phyloP scores from a whole-genome alignment of 2,888 invertebrate genomes.

The Caenorhabditis japonica region DNA sequence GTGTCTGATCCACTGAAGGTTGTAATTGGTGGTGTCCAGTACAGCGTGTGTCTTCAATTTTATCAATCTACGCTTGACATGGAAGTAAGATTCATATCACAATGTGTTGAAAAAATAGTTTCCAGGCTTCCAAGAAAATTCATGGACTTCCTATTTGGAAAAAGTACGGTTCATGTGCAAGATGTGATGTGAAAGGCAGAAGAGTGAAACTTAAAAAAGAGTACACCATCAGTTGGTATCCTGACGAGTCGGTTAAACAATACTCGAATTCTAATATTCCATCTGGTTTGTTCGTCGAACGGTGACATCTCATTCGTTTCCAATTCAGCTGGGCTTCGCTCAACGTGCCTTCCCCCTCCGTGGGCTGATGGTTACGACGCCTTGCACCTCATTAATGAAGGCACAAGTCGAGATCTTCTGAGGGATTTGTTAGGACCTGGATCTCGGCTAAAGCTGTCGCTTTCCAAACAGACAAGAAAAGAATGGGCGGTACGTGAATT shows the following conservation, averaged over 20 bases:
- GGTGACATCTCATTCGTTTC: background rate
- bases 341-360: slow-evolving; percentile 1
- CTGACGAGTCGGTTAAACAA: no score
- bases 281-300: background rate
- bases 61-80: background rate
- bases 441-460: no score
- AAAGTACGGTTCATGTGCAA: background rate
- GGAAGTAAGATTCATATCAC: background rate
- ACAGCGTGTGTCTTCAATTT: background rate
- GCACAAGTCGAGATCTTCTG: slow-evolving; percentile 3
- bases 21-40: background rate
- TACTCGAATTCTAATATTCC: no score
- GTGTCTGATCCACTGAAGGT: background rate
- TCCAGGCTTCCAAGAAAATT: slow-evolving; percentile 2
- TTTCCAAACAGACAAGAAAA: background rate
- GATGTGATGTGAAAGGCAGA: background rate
- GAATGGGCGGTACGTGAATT: background rate
- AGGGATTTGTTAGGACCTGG: background rate
- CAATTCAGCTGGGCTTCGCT: background rate
- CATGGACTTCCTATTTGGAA: background rate
- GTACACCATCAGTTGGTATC: background rate
- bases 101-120: background rate
- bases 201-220: background rate
- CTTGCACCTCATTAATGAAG: background rate
- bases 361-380: background rate